Conservation (phyloP, 2,888 invertebrate species). For the Polylopha cassiicola region DNA sequence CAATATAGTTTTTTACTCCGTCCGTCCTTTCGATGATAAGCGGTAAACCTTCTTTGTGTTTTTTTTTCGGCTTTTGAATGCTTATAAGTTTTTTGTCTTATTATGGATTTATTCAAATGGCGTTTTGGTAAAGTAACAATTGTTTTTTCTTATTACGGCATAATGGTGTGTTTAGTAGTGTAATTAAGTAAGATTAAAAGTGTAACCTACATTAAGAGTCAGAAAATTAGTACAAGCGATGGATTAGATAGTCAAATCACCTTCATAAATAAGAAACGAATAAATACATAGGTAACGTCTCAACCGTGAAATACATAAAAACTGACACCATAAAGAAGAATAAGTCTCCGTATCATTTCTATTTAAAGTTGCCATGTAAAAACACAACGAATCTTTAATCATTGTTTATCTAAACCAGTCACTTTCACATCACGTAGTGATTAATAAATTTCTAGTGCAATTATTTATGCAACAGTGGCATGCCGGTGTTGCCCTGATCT, state of each 20-base stretch:
- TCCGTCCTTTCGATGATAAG: slow-evolving; percentile 28
- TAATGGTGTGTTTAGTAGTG: slow-evolving; percentile 12
- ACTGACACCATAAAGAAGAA: no score
- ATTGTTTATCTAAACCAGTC: slow-evolving; percentile 17
- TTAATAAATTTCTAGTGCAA: slow-evolving; percentile 19
- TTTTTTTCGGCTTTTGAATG: slow-evolving; percentile 24
- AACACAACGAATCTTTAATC: neutral
- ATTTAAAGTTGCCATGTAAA: no score
- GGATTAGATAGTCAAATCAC: no score
- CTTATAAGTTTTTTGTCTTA: slow-evolving; percentile 28
- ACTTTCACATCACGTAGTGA: slow-evolving; percentile 16
- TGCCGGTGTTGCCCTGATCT: slow-evolving; percentile 9
- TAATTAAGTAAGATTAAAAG: no score
- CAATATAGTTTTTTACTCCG: slow-evolving; percentile 37
- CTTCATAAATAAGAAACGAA: no score
- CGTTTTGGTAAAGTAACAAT: slow-evolving; percentile 17
- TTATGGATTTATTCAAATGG: slow-evolving; percentile 20
- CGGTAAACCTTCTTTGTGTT: slow-evolving; percentile 30
- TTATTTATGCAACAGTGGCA: slow-evolving; percentile 17
- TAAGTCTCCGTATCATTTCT: no score
- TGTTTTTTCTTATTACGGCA: slow-evolving; percentile 16
- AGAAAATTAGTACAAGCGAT: no score
- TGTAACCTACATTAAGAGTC: no score
- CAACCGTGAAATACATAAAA: no score
- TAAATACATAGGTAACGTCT: no score